Evolutionary conservation across 2,888 invertebrate genomes (phyloP), one percentile per base, ranked within the genome.

Genomic region (Mamestra brassicae): DNA sequence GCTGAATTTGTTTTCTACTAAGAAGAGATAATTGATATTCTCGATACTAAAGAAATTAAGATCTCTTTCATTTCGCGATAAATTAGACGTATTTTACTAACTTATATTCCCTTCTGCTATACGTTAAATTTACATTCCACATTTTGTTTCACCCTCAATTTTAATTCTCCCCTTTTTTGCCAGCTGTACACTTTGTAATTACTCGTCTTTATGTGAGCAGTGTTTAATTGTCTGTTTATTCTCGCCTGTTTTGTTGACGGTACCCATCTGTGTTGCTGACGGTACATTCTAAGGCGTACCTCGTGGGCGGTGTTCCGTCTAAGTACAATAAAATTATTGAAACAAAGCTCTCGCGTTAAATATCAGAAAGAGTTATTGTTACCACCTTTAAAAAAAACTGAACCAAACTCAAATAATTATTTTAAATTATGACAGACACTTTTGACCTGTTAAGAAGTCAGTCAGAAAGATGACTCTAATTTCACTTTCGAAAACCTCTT

Each of bases 261-360:
- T 81, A 78, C 60, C 61, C 72, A 76, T 70, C 57, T 78, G 74
- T 45, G 52, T 34, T 63, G 80, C 76, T 73, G 76, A 74, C 75
- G 45, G 42, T 81, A 76, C 70, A 76, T 81, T 80, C 71, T 74
- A 68, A 78, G 68, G 76, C 71, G 72, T 80, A 80, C 68, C 75
- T 71, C 71, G 91, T 89, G 89, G 90, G 90, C 89, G 89, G 88
- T 84, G 74, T 71, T 76, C 76, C 77, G 88, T 88, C 89, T 90
- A 87, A 90, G 88, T 86, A 89, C 92, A 92, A 92, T 93, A 92
- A 93, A 92, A 92, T 92, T 91, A 93, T 93, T 90, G 90, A 87
- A 87, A 89, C 87, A 89, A 85, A 78, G 86, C 86, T 87, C 76
- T 80, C 73, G 84, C 82, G 88, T 83, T 68, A 68, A 62, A 81